These are phyloP conservation scores for Amazona guildingii DNA, from an alignment of 2,113 vertebrate genomes.

Conservation along the genomic window DNA sequence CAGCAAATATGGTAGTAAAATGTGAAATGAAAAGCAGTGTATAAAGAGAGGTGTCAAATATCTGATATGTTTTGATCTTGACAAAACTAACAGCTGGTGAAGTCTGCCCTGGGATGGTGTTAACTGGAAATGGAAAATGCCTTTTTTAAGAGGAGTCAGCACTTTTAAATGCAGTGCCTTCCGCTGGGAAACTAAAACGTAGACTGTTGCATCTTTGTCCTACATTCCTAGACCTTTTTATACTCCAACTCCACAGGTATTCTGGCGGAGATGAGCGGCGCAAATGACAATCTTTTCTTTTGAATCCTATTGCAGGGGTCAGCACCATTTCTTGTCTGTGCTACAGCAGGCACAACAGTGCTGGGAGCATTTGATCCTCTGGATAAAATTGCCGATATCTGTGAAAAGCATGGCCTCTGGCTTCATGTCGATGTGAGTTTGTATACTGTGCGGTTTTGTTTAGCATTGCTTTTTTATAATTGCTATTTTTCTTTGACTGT, in stretches of 20 bases:
- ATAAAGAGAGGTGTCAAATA: conserved; percentile 2
- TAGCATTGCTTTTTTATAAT: not conserved
- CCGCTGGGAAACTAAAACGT: not conserved
- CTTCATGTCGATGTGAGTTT: conserved; percentile 85
- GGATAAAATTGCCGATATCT: conserved; percentile 78
- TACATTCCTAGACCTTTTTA: not conserved
- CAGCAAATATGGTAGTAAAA: not conserved
- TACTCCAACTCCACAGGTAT: not conserved
- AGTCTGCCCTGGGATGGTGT: not conserved
- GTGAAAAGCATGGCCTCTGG: conserved; percentile 79
- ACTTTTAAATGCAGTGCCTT: not conserved
- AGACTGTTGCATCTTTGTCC: not conserved
- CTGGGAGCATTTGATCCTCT: conserved; percentile 85
- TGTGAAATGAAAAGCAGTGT: not conserved
- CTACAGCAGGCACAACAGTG: conserved; percentile 84
- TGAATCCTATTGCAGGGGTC: conserved; percentile 75
- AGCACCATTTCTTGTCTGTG: conserved; percentile 82
- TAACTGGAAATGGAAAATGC: not conserved
- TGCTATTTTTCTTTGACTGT: not conserved
- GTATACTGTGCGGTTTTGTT: not conserved
- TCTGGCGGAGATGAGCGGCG: not conserved
- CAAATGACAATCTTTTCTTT: not conserved
- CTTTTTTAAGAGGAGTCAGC: not conserved
- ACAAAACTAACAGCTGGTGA: not conserved
- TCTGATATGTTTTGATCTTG: conserved; percentile 22